phyloP scores from a whole-genome alignment of 2,888 invertebrate genomes.

The Heliconius hortense region DNA sequence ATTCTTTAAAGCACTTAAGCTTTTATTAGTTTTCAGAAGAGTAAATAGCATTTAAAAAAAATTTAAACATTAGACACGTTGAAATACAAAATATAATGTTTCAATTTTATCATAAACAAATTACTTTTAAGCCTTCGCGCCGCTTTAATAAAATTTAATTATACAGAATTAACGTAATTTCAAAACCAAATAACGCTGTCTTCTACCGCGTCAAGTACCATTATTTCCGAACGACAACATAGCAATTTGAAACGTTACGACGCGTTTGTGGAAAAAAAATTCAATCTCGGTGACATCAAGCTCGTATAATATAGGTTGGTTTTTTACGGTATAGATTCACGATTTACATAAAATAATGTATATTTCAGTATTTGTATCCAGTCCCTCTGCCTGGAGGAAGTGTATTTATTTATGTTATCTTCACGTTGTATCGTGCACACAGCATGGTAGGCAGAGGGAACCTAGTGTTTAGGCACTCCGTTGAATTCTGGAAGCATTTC shows the following conservation, averaged over 20 bases:
- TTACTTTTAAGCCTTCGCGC: neutral
- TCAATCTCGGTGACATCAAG: slow-evolving; percentile 5
- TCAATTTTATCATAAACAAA: neutral
- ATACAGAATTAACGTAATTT: neutral
- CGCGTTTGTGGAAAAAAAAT: neutral
- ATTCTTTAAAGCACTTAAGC: too few relatives aligned
- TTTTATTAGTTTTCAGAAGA: too few relatives aligned
- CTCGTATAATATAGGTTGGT: slow-evolving; percentile 1
- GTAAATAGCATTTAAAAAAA: too few relatives aligned
- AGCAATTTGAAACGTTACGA: slow-evolving; percentile 14
- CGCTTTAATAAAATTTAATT: slow-evolving; percentile 1
- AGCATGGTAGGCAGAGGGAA: too few relatives aligned
- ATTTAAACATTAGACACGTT: too few relatives aligned
- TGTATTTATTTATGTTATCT: neutral
- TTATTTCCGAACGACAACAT: slow-evolving; percentile 14
- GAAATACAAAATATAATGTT: neutral
- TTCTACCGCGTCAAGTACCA: slow-evolving; percentile 5
- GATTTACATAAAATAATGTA: neutral
- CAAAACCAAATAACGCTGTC: neutral
- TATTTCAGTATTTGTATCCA: neutral
- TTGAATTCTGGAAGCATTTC: too few relatives aligned
- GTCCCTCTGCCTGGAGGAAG: neutral
- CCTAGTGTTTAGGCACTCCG: too few relatives aligned
- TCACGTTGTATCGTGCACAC: too few relatives aligned
- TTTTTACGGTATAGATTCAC: neutral